Evolutionary conservation across 2,797 vertebrate species (phyloP), one percentile per base, ranked within the genome.

Genomic region (Molossus molossus): DNA sequence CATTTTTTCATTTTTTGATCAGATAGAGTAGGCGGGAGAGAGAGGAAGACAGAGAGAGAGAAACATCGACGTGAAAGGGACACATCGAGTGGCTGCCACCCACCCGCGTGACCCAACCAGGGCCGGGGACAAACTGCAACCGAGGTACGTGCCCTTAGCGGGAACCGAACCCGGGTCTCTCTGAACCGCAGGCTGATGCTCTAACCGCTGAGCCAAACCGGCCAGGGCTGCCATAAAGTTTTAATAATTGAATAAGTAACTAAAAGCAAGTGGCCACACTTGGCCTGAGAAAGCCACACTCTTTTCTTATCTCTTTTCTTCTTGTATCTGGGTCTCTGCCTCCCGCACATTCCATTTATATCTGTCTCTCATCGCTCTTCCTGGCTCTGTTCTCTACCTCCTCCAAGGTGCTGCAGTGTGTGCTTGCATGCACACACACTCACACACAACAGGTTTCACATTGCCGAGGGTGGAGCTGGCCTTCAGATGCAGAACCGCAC

Each of bases 361-460:
- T 55, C n/a, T 73, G 57, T 81, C 25, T 45, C 55, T 77, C 3
- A 1, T 81, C 20, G 8, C 20, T 62, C 83, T 70, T 70, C 58
- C 77, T 80, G 10, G 37, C 55, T 62, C n/a, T 73, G 33, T 73
- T 67, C 58, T 83, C 18, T 79, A 57, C 82, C 40, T 57, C 37
- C 73, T 79, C 15, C 65, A 10, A 6, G 17, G 33, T 18, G 6
- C 50, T 65, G 12, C 48, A 67, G 20, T 29, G 57, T 60, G 73
- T 50, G 2, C 27, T 27, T 70, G 2, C 15, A 7, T 2, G 9
- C 23, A 0, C 5, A 0, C 5, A 7, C 69, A 15, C 20, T 10
- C 11, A 11, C 20, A 17, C 23, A 53, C 8, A 86, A 11, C 48
- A 20, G 70, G 55, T n/a, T 37, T 21, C 77, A 77, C 33, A 17